phyloP scores from a whole-genome alignment of 2,113 vertebrate genomes.

The Percina caprodes region DNA sequence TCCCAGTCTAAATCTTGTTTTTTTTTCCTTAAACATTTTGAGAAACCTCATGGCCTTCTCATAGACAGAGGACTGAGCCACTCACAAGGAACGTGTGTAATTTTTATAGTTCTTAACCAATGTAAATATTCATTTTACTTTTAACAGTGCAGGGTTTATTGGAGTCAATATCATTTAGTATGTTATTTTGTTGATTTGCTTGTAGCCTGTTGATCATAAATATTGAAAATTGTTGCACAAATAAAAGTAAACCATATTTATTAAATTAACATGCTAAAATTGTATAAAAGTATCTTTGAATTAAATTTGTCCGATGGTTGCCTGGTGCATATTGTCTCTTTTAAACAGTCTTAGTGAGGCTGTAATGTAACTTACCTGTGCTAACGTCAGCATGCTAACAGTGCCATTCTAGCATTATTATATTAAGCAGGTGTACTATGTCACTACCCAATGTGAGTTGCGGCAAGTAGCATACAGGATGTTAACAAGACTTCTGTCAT shows the following conservation, averaged over 20 bases:
- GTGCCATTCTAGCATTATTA: neutral
- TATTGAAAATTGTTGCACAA: conserved; percentile 79
- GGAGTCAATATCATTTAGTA: conserved; percentile 71
- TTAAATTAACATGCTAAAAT: conserved; percentile 83
- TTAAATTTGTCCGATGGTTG: conserved; percentile 69
- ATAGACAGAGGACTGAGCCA: conserved; percentile 80
- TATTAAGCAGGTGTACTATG: neutral
- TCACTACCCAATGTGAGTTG: too few relatives aligned
- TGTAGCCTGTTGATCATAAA: conserved; percentile 79
- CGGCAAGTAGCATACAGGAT: too few relatives aligned
- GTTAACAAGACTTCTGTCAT: too few relatives aligned
- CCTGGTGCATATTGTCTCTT: conserved; percentile 24
- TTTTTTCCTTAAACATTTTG: conserved; percentile 56
- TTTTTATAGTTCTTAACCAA: conserved; percentile 79
- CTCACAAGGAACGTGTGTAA: conserved; percentile 70
- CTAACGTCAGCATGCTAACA: neutral
- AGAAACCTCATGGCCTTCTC: conserved; percentile 79
- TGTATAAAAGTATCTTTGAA: conserved; percentile 75
- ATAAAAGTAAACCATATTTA: conserved; percentile 83
- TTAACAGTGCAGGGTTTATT: conserved; percentile 77
- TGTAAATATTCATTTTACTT: conserved; percentile 81
- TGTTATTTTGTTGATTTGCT: conserved; percentile 80
- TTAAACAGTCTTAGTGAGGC: neutral
- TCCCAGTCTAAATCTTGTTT: conserved; percentile 21
- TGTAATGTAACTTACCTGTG: neutral